These are phyloP conservation scores for Drosophila melanica DNA, from an alignment of 1,140 invertebrate species.

Conservation along the genomic window DNA sequence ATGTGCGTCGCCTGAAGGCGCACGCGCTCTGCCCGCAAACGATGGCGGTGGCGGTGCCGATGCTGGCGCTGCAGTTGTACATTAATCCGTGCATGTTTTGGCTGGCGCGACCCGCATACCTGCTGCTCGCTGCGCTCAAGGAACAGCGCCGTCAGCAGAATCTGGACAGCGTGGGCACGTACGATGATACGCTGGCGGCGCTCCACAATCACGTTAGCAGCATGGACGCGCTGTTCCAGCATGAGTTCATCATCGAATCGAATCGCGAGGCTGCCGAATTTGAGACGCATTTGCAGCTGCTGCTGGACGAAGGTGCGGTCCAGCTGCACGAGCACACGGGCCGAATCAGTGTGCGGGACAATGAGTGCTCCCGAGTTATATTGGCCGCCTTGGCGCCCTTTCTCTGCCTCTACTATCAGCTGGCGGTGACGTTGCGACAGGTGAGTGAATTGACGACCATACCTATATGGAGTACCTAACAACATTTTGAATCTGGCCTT, in stretches of 20 bases:
- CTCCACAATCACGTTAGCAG: constrained; percentile 59
- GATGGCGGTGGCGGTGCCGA: constrained; percentile 88
- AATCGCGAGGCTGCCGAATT: constrained; percentile 80
- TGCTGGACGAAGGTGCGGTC: constrained; percentile 57
- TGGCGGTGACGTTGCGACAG: constrained; percentile 69
- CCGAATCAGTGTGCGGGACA: constrained; percentile 62
- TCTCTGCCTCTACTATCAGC: constrained; percentile 75
- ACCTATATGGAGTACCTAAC: too few species aligned
- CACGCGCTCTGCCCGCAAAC: constrained; percentile 87
- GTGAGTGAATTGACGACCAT: constrained; percentile 27
- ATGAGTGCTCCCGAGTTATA: constrained; percentile 64
- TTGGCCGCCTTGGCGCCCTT: constrained; percentile 74
- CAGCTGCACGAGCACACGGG: constrained; percentile 41
- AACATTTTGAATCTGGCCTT: neutral
- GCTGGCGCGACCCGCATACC: constrained; percentile 86
- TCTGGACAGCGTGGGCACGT: constrained; percentile 25
- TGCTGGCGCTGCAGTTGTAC: constrained; percentile 89
- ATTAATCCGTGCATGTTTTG: constrained; percentile 89
- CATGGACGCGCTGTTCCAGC: constrained; percentile 76
- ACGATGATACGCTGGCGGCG: constrained; percentile 42
- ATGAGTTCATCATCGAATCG: constrained; percentile 80
- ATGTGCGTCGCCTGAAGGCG: constrained; percentile 86
- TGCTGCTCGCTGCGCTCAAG: constrained; percentile 84
- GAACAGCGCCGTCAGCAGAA: constrained; percentile 55
- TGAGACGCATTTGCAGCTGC: constrained; percentile 61